Evolutionary conservation across 2,797 vertebrate species (phyloP).

Genomic region (Chaenodraco wilsoni): DNA sequence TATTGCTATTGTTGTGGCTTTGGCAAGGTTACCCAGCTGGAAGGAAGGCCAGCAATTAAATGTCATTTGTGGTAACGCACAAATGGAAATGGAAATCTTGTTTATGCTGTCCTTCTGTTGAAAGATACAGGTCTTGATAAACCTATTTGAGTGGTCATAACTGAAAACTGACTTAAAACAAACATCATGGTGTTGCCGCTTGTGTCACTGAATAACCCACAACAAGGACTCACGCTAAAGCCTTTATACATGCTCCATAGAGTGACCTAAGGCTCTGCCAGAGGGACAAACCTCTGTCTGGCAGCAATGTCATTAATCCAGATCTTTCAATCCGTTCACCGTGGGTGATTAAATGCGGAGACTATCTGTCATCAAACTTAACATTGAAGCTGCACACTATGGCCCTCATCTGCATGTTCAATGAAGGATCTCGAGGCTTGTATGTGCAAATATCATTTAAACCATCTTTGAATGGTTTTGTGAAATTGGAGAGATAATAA

Average conservation of each 20-base stretch:
- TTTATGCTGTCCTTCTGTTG: conserved; percentile 16
- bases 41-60: conserved; percentile 42
- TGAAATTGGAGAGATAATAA: neutral
- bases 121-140: conserved; percentile 17
- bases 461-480: neutral
- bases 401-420: too few relatives aligned
- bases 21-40: conserved; percentile 21
- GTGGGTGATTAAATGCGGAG: too few relatives aligned
- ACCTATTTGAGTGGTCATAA: neutral
- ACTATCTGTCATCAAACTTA: too few relatives aligned
- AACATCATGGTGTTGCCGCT: neutral
- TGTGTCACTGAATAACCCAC: neutral
- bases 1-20: conserved; percentile 64
- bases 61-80: conserved; percentile 17
- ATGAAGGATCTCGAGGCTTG: too few relatives aligned
- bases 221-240: neutral
- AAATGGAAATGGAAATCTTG: conserved; percentile 6
- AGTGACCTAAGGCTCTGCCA: neutral
- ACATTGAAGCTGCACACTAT: too few relatives aligned
- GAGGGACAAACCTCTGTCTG: neutral
- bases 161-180: neutral
- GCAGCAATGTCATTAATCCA: neutral
- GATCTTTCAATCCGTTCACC: too few relatives aligned
- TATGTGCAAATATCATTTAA: too few relatives aligned
- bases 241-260: neutral